A percentile compares a stretch with the other conserved stretches of the same genome.
These are phyloP conservation scores for Cataglyphis livida DNA, from an alignment of 2,888 invertebrate genomes.

Conservation along the genomic window DNA sequence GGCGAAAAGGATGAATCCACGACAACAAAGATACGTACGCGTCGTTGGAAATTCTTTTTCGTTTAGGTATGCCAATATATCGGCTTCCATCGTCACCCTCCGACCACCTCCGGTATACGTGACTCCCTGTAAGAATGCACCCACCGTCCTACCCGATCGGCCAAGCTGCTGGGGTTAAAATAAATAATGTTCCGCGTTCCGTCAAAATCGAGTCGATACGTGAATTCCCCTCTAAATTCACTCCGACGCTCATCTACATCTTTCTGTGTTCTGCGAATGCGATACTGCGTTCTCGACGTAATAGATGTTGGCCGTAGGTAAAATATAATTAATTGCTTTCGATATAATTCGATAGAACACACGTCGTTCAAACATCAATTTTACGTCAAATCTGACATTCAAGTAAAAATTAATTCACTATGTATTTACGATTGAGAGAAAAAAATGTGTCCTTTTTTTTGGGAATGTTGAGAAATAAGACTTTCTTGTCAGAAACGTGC, in stretches of 20 bases:
- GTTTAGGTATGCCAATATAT: constrained; percentile 85
- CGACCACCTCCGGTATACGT: constrained; percentile 79
- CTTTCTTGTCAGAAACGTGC: neutral
- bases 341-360: neutral
- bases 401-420: neutral
- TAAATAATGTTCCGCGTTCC: constrained; percentile 80
- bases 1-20: constrained; percentile 59
- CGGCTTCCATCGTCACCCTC: constrained; percentile 79
- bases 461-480: neutral
- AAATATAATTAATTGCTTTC: neutral
- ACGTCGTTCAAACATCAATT: neutral
- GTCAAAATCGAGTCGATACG: constrained; percentile 71
- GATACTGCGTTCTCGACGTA: neutral
- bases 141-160: constrained; percentile 34
- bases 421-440: neutral
- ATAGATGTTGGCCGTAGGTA: neutral
- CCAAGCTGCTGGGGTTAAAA: constrained; percentile 74
- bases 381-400: neutral
- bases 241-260: constrained; percentile 16
- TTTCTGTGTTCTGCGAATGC: neutral
- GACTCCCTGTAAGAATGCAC: constrained; percentile 84
- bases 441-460: neutral
- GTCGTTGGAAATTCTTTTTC: constrained; percentile 84
- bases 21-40: constrained; percentile 67
- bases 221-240: constrained; percentile 49